Percentiles rank a stretch among this genome's conserved stretches.
phyloP scores from a whole-genome alignment of 2,113 vertebrate genomes.

The Poeciliopsis prolifica region DNA sequence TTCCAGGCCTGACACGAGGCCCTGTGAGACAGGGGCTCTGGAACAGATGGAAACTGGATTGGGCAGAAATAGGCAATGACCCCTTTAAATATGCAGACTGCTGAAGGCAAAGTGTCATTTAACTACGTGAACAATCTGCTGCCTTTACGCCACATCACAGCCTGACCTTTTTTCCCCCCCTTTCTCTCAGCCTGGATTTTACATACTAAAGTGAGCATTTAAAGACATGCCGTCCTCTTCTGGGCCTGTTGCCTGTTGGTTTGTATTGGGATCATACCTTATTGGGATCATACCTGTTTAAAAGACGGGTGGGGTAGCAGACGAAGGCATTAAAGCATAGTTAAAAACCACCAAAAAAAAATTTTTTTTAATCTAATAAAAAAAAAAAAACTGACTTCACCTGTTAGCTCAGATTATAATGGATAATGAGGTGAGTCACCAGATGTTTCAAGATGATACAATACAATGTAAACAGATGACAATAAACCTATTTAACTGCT shows the following conservation, averaged over 20 bases:
- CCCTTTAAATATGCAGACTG: conserved; percentile 56
- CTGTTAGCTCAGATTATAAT: neutral
- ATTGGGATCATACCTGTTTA: no score
- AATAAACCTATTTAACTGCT: no score
- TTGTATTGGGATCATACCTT: neutral
- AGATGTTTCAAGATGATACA: no score
- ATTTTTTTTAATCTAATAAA: no score
- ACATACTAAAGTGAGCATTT: conserved; percentile 8
- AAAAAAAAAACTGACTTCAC: neutral
- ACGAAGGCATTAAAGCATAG: neutral
- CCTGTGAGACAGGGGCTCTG: conserved; percentile 31
- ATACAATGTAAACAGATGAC: no score
- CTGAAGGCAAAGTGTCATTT: conserved; percentile 42
- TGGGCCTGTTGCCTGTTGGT: conserved; percentile 1
- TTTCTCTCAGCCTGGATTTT: conserved; percentile 19
- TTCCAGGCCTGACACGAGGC: conserved; percentile 50
- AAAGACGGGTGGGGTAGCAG: neutral
- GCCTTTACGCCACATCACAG: neutral
- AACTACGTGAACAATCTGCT: conserved; percentile 24
- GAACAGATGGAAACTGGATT: conserved; percentile 58
- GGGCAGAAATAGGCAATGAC: conserved; percentile 43
- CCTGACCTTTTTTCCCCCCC: neutral
- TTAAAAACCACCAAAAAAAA: neutral
- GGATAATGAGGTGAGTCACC: no score
- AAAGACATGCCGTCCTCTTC: conserved; percentile 38